phyloP scores from a whole-genome alignment of 2,888 invertebrate genomes.

The Prostheceraeus crozeri region DNA sequence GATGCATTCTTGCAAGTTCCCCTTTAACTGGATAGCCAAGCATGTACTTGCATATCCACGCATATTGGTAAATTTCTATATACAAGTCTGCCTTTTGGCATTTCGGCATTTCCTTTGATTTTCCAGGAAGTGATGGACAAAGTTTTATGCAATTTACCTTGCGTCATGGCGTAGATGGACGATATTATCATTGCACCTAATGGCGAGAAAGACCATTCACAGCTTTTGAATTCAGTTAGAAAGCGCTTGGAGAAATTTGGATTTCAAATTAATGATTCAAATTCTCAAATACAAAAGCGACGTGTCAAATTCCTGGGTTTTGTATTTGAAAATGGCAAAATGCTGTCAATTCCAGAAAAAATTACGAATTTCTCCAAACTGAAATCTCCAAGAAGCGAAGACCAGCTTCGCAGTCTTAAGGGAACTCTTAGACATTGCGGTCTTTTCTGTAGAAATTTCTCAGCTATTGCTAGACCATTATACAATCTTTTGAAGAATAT shows the following conservation, averaged over 20 bases:
- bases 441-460: background rate
- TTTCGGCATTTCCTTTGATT: constrained; percentile 33
- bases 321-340: constrained; percentile 19
- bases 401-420: constrained; percentile 1
- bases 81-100: constrained; percentile 32
- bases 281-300: constrained; percentile 5
- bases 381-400: too few species aligned
- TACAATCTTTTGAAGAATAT: background rate
- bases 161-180: constrained; percentile 30
- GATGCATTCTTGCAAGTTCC: constrained; percentile 32
- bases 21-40: constrained; percentile 7
- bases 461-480: constrained; percentile 5
- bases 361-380: too few species aligned
- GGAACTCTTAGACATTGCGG: background rate
- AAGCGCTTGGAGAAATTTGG: constrained; percentile 6
- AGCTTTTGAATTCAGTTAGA: constrained; percentile 20
- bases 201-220: constrained; percentile 28
- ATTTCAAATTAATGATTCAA: constrained; percentile 25
- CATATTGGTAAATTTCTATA: constrained; percentile 32
- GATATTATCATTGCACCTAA: constrained; percentile 28
- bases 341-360: constrained; percentile 25
- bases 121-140: constrained; percentile 34
- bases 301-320: constrained; percentile 32
- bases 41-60: constrained; percentile 31
- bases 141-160: constrained; percentile 28